Evolutionary conservation across 2,113 vertebrate species (phyloP).

Genomic region (Dryoscopus gambensis): DNA sequence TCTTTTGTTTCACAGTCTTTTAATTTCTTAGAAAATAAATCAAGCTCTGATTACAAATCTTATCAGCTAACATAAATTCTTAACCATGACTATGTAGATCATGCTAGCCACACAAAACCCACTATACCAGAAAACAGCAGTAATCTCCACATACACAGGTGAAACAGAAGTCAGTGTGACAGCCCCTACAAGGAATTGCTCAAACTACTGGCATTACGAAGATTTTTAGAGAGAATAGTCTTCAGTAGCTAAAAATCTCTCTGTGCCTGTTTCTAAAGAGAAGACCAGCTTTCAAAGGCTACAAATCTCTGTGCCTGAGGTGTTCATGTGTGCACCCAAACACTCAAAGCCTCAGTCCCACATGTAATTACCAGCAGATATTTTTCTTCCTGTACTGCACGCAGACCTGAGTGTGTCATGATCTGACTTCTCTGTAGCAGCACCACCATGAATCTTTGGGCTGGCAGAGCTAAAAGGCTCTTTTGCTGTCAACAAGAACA

Average conservation of each 20-base stretch:
- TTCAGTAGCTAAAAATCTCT: neutral
- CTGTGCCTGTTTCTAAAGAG: neutral
- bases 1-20: neutral
- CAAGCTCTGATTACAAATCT: neutral
- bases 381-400: neutral
- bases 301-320: neutral
- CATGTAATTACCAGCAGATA: neutral
- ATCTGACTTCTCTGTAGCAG: neutral
- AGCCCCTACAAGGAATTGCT: neutral
- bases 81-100: neutral
- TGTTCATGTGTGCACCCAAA: neutral
- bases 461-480: neutral
- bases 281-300: neutral
- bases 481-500: neutral
- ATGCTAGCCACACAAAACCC: neutral
- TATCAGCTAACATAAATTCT: neutral
- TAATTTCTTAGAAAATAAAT: neutral
- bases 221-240: neutral
- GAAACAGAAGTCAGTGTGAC: neutral
- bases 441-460: neutral
- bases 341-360: neutral
- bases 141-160: accelerated
- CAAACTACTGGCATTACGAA: neutral
- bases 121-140: neutral
- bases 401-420: accelerated